Conservation (phyloP, 2,888 invertebrate species). For the Biston stratarius region DNA sequence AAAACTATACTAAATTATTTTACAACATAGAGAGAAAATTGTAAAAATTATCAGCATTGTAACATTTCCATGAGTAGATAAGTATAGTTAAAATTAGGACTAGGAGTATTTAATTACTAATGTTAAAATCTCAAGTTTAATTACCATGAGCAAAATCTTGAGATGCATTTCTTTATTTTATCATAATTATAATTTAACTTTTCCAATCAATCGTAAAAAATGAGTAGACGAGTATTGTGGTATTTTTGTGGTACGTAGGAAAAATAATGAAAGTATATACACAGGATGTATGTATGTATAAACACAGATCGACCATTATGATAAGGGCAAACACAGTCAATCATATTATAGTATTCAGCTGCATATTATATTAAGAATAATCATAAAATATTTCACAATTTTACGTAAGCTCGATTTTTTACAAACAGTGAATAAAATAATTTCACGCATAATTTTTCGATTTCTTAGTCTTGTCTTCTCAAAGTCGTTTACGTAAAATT, state of each 20-base stretch:
- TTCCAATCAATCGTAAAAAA: background rate
- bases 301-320: background rate
- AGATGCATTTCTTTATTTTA: background rate
- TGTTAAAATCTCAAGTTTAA: constrained; percentile 4
- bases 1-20: constrained; percentile 5
- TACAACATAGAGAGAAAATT: constrained; percentile 24
- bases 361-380: background rate
- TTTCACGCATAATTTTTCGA: too few species aligned
- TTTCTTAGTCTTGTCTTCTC: too few species aligned
- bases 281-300: too few species aligned
- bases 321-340: background rate
- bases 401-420: too few species aligned
- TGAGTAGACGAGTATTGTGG: constrained; percentile 1
- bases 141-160: background rate
- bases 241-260: too few species aligned
- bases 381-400: background rate
- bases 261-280: too few species aligned
- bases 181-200: background rate
- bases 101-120: constrained; percentile 42
- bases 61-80: constrained; percentile 28
- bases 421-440: too few species aligned
- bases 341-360: background rate
- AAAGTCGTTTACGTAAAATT: too few species aligned
- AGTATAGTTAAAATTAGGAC: constrained; percentile 41
- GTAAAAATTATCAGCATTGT: constrained; percentile 17